phyloP scores from a whole-genome alignment of 2,888 invertebrate species.

The Rhopalosiphum nymphaeae region DNA sequence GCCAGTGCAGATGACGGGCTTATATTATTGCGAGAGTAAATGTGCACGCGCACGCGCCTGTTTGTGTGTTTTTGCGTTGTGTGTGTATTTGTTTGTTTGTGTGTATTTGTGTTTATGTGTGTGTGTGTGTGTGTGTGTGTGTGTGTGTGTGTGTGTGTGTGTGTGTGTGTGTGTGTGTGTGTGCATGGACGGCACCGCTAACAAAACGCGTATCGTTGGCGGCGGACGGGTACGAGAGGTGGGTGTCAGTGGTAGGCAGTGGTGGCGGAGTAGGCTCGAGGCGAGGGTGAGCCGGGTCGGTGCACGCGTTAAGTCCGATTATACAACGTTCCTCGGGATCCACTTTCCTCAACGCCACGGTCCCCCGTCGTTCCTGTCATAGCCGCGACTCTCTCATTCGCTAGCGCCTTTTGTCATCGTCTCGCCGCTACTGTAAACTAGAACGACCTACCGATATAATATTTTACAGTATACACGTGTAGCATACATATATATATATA shows the following conservation, averaged over 20 bases:
- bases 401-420: background rate
- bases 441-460: background rate
- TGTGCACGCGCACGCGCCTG: background rate
- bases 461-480: background rate
- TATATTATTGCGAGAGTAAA: background rate
- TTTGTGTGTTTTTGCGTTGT: too few species aligned
- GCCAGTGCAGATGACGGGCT: conserved; percentile 56
- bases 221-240: background rate
- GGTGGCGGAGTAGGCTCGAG: background rate
- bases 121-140: background rate
- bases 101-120: too few species aligned
- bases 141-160: background rate
- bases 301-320: conserved; percentile 45
- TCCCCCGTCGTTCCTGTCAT: background rate
- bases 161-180: background rate
- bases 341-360: background rate
- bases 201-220: background rate
- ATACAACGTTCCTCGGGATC: conserved; percentile 9
- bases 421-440: background rate
- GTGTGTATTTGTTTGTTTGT: too few species aligned
- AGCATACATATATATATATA: background rate
- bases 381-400: background rate
- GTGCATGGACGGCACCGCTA: background rate
- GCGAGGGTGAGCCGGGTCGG: background rate
- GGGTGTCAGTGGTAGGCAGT: too few species aligned